Percentiles rank a stretch among this genome's conserved stretches.
These are phyloP conservation scores for Neodiprion lecontei DNA, from an alignment of 1,140 invertebrate genomes.

Conservation along the genomic window DNA sequence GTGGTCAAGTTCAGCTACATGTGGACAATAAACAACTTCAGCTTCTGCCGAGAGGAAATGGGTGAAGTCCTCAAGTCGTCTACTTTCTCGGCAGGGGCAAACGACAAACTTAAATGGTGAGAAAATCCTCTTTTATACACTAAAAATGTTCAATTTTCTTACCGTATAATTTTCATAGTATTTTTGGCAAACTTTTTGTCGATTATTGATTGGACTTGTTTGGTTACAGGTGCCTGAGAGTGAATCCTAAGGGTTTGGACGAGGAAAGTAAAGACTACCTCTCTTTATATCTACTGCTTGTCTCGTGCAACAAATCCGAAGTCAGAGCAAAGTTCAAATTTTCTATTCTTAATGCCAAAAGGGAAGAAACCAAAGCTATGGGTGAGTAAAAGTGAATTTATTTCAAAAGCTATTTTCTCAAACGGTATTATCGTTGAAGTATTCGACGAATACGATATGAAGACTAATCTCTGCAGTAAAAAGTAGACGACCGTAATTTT, in stretches of 20 bases:
- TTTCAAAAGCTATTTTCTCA: no score
- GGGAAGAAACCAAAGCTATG: constrained; percentile 99
- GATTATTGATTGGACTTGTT: constrained; percentile 26
- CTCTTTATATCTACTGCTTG: constrained; percentile 96
- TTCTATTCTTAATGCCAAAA: constrained; percentile 99
- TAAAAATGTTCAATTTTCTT: neutral
- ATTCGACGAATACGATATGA: neutral
- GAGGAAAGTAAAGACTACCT: constrained; percentile 99
- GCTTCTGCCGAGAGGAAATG: constrained; percentile 99
- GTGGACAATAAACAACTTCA: constrained; percentile 99
- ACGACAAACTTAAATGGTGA: constrained; percentile 99
- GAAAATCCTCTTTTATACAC: constrained; percentile 30
- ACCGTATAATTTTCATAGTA: neutral
- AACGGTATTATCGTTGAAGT: neutral
- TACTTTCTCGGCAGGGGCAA: constrained; percentile 98
- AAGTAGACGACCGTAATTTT: no score
- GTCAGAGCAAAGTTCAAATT: constrained; percentile 99
- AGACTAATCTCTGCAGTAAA: constrained; percentile 65
- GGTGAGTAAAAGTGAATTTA: constrained; percentile 63
- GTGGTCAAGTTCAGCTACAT: constrained; percentile 99
- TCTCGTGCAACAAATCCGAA: constrained; percentile 99
- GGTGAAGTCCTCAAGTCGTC: constrained; percentile 99
- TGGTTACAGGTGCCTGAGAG: constrained; percentile 88
- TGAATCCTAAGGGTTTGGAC: constrained; percentile 99
- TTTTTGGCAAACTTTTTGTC: neutral